Evolutionary conservation across 2,888 invertebrate genomes (phyloP), one percentile per base, ranked within the genome.

Genomic region (Ptychoptera contaminata): DNA sequence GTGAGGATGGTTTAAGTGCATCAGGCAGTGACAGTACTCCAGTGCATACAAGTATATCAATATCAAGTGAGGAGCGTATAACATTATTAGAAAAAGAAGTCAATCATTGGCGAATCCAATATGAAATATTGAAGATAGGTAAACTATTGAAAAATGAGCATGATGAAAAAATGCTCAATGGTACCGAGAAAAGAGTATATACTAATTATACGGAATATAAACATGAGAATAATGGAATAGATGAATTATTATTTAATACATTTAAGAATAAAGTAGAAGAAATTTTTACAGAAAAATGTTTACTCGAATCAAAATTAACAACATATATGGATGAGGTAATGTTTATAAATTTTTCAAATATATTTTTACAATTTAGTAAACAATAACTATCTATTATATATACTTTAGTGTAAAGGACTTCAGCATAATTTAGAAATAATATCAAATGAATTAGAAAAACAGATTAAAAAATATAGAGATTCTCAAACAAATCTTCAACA

Each of bases 101-200:
- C 46, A 79, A 79, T 50, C 74, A 80, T 55, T 84, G 80, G 78
- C 75, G 77, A 57, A 68, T 79, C 1, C 82, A 84, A 60, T 77
- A 76, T 56, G 78, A 83, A 54, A 65, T 83, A 40, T 58, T 80
- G 29, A 74, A 76, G 61, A 67, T 76, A 48, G 74, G 52, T 52
- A 47, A 52, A 47, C 49, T 40, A 50, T 66, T 53, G 70, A 72
- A 48, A 60, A 61, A 44, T 48, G 54, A 41, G 59, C 57, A 32
- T 32, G 16, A 31, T 31, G 16, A 32, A 31, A 40, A 49, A 62
- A 52, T 49, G 57, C 58, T 40, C 44, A 39, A 36, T 31, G 31
- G 31, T 37, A 36, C 8, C n/a, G 31, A 44, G 36, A 31, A n/a
- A 29, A 47, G 9, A 40, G 14, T 15, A 6, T 14, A 9, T 31